These are phyloP conservation scores for Pelagia noctiluca DNA, from an alignment of 30 jellyfish, hydroid and myxozoan species.

Conservation along the genomic window DNA sequence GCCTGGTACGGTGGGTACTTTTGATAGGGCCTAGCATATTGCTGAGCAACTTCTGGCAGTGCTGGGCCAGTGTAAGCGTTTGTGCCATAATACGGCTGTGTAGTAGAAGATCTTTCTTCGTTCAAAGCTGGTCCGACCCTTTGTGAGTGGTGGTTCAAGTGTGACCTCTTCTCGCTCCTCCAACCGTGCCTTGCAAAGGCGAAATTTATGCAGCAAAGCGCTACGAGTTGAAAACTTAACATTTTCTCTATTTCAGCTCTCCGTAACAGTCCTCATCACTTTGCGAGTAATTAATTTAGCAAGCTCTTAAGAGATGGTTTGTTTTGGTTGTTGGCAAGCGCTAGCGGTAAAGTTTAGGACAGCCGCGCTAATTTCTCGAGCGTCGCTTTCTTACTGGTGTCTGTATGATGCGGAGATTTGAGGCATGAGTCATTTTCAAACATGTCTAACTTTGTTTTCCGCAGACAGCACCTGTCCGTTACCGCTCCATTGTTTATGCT, in stretches of 20 bases:
- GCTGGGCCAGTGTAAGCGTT: slow-evolving; percentile 30
- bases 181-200: slow-evolving; percentile 55
- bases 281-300: not conserved
- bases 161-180: slow-evolving; percentile 70
- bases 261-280: not conserved
- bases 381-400: slow-evolving; percentile 83
- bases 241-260: slow-evolving; percentile 41
- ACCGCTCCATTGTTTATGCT: slow-evolving; percentile 38
- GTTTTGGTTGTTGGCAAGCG: slow-evolving; percentile 39
- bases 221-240: slow-evolving; percentile 27
- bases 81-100: slow-evolving; percentile 16
- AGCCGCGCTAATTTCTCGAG: slow-evolving; percentile 53
- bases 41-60: slow-evolving; percentile 49
- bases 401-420: slow-evolving; percentile 46
- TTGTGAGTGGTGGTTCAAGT: slow-evolving; percentile 40
- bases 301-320: not conserved
- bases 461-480: slow-evolving; percentile 49
- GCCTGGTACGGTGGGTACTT: slow-evolving; percentile 79
- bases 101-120: slow-evolving; percentile 45
- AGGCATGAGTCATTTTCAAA: slow-evolving; percentile 78
- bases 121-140: slow-evolving; percentile 22
- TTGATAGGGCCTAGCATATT: slow-evolving; percentile 48
- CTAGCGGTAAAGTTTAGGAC: slow-evolving; percentile 36
- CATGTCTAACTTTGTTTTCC: slow-evolving; percentile 28
- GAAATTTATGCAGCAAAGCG: slow-evolving; percentile 52